A percentile compares a stretch with the other conserved stretches of the same genome.
These are phyloP conservation scores for Eunapius fragilis DNA, from an alignment of 37 sponge, comb jelly and placozoan species.

Conservation along the genomic window DNA sequence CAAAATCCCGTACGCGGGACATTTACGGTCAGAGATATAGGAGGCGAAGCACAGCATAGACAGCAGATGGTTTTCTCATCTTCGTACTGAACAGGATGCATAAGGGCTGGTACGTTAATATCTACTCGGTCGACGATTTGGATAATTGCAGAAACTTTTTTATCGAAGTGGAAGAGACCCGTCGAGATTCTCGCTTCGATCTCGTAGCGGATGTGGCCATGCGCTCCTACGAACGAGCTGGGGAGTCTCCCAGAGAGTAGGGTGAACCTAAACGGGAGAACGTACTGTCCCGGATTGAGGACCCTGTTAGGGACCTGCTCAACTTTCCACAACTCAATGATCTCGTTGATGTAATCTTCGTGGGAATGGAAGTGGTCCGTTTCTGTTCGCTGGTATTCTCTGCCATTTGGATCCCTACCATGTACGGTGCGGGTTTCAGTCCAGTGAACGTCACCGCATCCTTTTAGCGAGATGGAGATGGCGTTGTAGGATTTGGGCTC, in stretches of 20 bases:
- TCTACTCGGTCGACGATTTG: slow-evolving; percentile 48
- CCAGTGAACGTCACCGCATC: slow-evolving; percentile 69
- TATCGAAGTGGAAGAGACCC: slow-evolving; percentile 56
- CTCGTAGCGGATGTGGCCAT: slow-evolving; percentile 61
- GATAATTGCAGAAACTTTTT: slow-evolving; percentile 14
- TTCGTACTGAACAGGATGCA: slow-evolving; percentile 12
- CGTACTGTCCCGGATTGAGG: slow-evolving; percentile 37
- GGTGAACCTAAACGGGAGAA: slow-evolving; percentile 40
- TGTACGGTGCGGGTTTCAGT: slow-evolving; percentile 30
- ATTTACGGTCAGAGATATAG: slow-evolving; percentile 41
- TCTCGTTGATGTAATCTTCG: slow-evolving; percentile 26
- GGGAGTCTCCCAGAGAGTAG: slow-evolving; percentile 31
- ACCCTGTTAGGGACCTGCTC: slow-evolving; percentile 7
- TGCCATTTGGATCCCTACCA: slow-evolving; percentile 22
- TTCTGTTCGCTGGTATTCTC: slow-evolving; percentile 35
- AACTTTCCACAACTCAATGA: slow-evolving; percentile 28
- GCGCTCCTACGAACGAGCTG: slow-evolving; percentile 10
- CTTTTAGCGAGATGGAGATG: slow-evolving; percentile 38
- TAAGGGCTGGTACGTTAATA: slow-evolving; percentile 41
- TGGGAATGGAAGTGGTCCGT: slow-evolving; percentile 43
- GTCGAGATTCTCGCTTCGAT: slow-evolving; percentile 47
- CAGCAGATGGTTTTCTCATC: slow-evolving; percentile 64
- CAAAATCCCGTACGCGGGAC: slow-evolving; percentile 64
- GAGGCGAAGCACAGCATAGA: slow-evolving; percentile 77
- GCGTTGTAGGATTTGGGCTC: slow-evolving; percentile 40